Base-by-base conservation (phyloP, 2,888 invertebrate species). In the Pheosia gnoma region DNA sequence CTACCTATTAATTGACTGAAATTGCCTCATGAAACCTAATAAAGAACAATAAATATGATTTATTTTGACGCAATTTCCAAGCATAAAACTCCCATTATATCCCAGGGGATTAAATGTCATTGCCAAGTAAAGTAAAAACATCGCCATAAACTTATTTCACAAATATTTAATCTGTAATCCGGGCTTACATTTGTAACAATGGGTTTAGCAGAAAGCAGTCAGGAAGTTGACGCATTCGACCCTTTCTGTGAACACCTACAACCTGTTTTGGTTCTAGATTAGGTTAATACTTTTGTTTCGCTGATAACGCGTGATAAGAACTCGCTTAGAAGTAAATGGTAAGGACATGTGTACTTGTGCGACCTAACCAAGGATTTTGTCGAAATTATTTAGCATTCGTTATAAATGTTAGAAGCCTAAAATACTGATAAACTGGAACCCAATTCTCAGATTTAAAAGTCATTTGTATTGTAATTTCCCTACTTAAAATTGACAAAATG, bases 211-310 rank as follows among this genome's bases (percentile, higher is more conserved):
- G 66, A 67, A 73, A 79, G 72, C 71, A 75, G 75, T 80, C 88
- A 90, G 92, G 91, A 91, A 90, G 90, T 88, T 88, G 90, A 89
- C 86, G 87, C 88, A 89, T 84, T 74, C 67, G 74, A 77, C 79
- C 83, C 78, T 83, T 85, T 77, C 80, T 78, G 68, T 63, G 49
- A 63, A 66, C 60, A 54, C 56, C 59, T 72, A 57, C 70, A 81
- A 81, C 82, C 82, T 87, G 88, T 88, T 87, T 83, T 78, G 68
- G 67, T 78, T 76, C 63, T 69, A 76, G 82, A 84, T 86, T 83
- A 72, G 67, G 71, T 65, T 80, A 81, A 81, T 75, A 68, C 83
- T 74, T 76, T 90, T 89, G 85, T 88, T 85, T 71, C 60, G 61
- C 65, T 71, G 84, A 87, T 89, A 88, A 83, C 70, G 63, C 61